A percentile compares a stretch with the other conserved stretches of the same genome.
Conservation (phyloP, 2,797 vertebrate genomes). For the Lagodon rhomboides region DNA sequence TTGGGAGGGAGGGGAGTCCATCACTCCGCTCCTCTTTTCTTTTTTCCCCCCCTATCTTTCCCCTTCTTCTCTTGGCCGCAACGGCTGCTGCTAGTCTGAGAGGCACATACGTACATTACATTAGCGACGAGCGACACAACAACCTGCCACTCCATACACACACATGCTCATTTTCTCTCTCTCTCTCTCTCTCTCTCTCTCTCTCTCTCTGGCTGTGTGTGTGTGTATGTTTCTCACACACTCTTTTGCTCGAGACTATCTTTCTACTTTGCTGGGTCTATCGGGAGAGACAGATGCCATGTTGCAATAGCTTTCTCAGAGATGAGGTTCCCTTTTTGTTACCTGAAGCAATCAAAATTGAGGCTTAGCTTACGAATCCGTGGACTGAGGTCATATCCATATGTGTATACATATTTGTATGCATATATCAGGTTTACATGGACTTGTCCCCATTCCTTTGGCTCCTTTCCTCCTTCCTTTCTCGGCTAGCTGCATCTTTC, state of each 20-base stretch:
- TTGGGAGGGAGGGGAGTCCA: conserved; percentile 73
- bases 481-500: conserved; percentile 53
- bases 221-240: conserved; percentile 42
- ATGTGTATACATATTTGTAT: conserved; percentile 34
- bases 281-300: conserved; percentile 75
- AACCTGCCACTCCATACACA: conserved; percentile 48
- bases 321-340: conserved; percentile 49
- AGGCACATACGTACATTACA: conserved; percentile 73
- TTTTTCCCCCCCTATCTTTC: conserved; percentile 45
- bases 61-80: conserved; percentile 59
- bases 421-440: conserved; percentile 39
- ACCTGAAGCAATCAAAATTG: conserved; percentile 56
- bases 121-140: conserved; percentile 64
- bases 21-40: conserved; percentile 60
- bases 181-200: not conserved
- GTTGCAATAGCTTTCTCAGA: conserved; percentile 73
- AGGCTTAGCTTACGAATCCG: conserved; percentile 47
- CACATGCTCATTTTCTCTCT: not conserved
- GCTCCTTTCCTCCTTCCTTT: conserved; percentile 28
- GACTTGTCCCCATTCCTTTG: conserved; percentile 46
- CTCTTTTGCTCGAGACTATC: conserved; percentile 56
- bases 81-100: conserved; percentile 57
- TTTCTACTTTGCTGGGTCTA: conserved; percentile 67
- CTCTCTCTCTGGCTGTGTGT: conserved; percentile 31
- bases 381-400: conserved; percentile 44